phyloP scores from a whole-genome alignment of 1,140 invertebrate species.

The Drosophila nannoptera region DNA sequence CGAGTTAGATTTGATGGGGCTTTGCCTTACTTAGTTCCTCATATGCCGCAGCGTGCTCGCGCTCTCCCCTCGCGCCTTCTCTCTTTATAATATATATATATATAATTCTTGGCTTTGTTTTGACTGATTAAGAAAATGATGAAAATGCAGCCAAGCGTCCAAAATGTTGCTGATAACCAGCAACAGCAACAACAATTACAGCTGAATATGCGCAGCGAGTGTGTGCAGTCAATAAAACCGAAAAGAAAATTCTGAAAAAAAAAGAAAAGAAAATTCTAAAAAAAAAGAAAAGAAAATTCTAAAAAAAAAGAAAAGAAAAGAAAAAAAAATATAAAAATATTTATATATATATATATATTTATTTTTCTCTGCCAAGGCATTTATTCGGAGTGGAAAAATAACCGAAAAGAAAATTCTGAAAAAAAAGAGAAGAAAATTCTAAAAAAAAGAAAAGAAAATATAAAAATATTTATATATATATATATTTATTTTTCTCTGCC shows the following conservation, averaged over 20 bases:
- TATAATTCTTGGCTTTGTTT: conserved; percentile 37
- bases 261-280: conserved; percentile 46
- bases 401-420: no score
- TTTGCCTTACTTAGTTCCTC: conserved; percentile 18
- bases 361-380: no score
- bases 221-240: conserved; percentile 61
- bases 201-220: conserved; percentile 23
- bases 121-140: conserved; percentile 70
- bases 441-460: no score
- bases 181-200: conserved; percentile 31
- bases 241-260: conserved; percentile 51
- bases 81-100: conserved; percentile 8
- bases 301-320: no score
- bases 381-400: no score
- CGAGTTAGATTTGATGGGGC: conserved; percentile 12
- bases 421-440: no score
- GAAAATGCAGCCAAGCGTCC: conserved; percentile 66
- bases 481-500: no score
- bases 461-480: no score
- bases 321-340: no score
- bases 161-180: conserved; percentile 64
- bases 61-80: conserved; percentile 8
- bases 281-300: no score
- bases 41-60: conserved; percentile 39
- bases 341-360: conserved; percentile 2